These are phyloP conservation scores for Lateolabrax maculatus DNA, from an alignment of 2,797 vertebrate genomes.

Conservation along the genomic window DNA sequence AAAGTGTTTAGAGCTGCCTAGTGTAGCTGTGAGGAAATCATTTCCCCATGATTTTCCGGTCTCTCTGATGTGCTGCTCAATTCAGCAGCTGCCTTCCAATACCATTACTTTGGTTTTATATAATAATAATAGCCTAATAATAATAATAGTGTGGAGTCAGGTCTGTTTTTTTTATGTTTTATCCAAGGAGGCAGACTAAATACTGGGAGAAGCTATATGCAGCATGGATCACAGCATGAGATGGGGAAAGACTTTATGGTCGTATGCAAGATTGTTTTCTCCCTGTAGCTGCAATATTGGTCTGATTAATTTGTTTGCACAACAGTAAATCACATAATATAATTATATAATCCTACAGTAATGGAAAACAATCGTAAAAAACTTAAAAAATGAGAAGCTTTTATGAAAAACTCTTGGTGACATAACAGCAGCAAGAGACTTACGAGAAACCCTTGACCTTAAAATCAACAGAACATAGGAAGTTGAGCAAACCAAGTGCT, in stretches of 20 bases:
- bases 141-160: slow-evolving; percentile 6
- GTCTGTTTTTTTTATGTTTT: slow-evolving; percentile 5
- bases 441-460: background rate
- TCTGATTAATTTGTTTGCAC: slow-evolving; percentile 41
- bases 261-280: background rate
- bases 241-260: slow-evolving; percentile 1
- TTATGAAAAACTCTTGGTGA: background rate
- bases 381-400: background rate
- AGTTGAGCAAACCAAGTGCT: slow-evolving; percentile 17
- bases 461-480: background rate
- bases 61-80: slow-evolving; percentile 25
- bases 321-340: background rate
- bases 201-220: background rate
- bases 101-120: slow-evolving; percentile 31
- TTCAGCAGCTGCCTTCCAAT: slow-evolving; percentile 25
- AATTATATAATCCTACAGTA: background rate
- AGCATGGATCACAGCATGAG: slow-evolving; percentile 2
- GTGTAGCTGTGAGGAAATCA: slow-evolving; percentile 25
- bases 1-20: slow-evolving; percentile 6
- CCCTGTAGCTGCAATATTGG: slow-evolving; percentile 1
- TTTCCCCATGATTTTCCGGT: slow-evolving; percentile 35
- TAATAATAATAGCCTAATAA: slow-evolving; percentile 15
- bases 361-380: background rate
- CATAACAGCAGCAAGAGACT: background rate
- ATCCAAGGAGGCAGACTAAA: background rate